A percentile compares a stretch with the other conserved stretches of the same genome.
These are phyloP conservation scores for Drosophila chauvacae DNA, from an alignment of 1,140 invertebrate species.

Conservation along the genomic window DNA sequence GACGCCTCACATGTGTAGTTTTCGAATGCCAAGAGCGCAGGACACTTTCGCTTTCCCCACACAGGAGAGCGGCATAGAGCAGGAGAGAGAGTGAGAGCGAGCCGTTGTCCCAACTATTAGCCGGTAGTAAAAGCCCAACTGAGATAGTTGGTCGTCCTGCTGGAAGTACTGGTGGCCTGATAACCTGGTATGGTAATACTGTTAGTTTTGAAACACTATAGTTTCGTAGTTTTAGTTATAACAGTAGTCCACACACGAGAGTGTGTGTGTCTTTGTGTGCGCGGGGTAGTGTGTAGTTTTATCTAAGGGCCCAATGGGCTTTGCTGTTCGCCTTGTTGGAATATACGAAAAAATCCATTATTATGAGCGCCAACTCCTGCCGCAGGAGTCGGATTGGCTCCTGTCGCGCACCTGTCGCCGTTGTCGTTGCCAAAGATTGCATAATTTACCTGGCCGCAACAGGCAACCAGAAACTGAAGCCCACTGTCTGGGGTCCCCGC, in stretches of 20 bases:
- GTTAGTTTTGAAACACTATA: slow-evolving; percentile 84
- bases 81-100: slow-evolving; percentile 14
- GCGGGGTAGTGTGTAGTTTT: slow-evolving; percentile 17
- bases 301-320: slow-evolving; percentile 41
- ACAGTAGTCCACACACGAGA: slow-evolving; percentile 43
- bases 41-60: slow-evolving; percentile 67
- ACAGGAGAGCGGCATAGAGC: slow-evolving; percentile 10
- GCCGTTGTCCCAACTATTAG: slow-evolving; percentile 58
- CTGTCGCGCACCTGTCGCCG: slow-evolving; percentile 68
- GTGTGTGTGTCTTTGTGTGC: not conserved
- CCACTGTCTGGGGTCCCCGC: slow-evolving; percentile 29
- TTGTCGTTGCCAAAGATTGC: slow-evolving; percentile 76
- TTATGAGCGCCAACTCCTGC: slow-evolving; percentile 80
- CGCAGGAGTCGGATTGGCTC: slow-evolving; percentile 39
- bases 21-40: slow-evolving; percentile 76
- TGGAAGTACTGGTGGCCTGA: slow-evolving; percentile 62
- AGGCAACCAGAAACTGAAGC: slow-evolving; percentile 72
- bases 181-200: slow-evolving; percentile 84
- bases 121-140: slow-evolving; percentile 37
- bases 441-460: slow-evolving; percentile 84
- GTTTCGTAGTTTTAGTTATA: slow-evolving; percentile 81
- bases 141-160: slow-evolving; percentile 74
- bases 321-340: slow-evolving; percentile 79
- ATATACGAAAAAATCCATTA: slow-evolving; percentile 83
- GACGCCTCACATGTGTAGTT: slow-evolving; percentile 79